These are phyloP conservation scores for Lordiphosa andalusiaca DNA, from an alignment of 2,888 invertebrate species.

Conservation along the genomic window DNA sequence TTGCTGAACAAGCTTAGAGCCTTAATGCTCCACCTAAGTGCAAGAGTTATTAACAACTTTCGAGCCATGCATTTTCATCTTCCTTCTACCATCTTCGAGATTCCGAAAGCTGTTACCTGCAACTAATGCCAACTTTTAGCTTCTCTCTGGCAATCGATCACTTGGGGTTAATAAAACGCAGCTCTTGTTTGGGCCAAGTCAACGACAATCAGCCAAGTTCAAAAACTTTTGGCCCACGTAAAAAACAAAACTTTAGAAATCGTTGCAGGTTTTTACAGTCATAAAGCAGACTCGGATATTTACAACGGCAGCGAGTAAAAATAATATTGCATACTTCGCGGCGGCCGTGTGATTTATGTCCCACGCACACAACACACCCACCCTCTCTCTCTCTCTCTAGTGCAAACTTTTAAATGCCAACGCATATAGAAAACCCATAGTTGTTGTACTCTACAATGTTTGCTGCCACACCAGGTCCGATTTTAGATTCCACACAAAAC, in stretches of 20 bases:
- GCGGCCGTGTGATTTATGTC: constrained; percentile 54
- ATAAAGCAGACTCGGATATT: constrained; percentile 47
- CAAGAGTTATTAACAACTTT: constrained; percentile 3
- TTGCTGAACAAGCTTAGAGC: not conserved
- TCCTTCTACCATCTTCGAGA: not conserved
- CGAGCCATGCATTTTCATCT: not conserved
- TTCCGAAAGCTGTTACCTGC: constrained; percentile 24
- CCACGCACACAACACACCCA: constrained; percentile 1
- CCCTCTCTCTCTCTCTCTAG: not conserved
- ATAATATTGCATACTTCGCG: constrained; percentile 50
- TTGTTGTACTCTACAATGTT: too few relatives aligned
- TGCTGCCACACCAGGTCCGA: too few relatives aligned
- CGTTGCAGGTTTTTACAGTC: constrained; percentile 55
- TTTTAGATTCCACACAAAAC: too few relatives aligned
- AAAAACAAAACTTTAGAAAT: constrained; percentile 32
- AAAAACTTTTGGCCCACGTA: constrained; percentile 4
- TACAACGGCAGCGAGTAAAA: constrained; percentile 43
- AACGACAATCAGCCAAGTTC: constrained; percentile 19
- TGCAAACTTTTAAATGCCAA: constrained; percentile 39
- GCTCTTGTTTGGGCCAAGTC: constrained; percentile 14
- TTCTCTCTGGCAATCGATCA: constrained; percentile 46
- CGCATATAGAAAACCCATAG: constrained; percentile 9
- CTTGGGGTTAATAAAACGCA: constrained; percentile 54
- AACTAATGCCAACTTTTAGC: constrained; percentile 32
- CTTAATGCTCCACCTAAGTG: not conserved